Evolutionary conservation across 2,113 vertebrate species (phyloP), one percentile per base, ranked within the genome.

Genomic region (Sterna hirundo): DNA sequence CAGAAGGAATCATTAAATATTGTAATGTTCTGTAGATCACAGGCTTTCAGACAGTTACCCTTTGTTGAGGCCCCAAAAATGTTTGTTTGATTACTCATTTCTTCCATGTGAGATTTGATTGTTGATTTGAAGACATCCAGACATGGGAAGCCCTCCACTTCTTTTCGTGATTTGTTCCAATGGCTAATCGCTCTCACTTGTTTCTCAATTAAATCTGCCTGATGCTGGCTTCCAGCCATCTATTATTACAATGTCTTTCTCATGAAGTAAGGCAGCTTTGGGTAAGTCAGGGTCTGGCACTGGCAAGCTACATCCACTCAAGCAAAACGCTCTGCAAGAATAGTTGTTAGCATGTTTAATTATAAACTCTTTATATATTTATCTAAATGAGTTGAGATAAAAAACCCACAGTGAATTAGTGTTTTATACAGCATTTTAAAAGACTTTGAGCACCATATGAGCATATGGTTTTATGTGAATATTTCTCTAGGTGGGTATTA

Each of bases 101-200:
- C 78, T 89, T 96, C 81, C 78, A 58, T 76, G 66, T 74, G 87
- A 94, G 82, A 74, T 85, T 68, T 90, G 54, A 93, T 77, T 93
- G 87, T 77, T 91, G 89, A 79, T 89, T 91, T 97, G 96, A 96
- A 95, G 85, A 88, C 58, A 90, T 94, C 75, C 96, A 96, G 96
- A 76, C 49, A 0, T 10, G 27, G 70, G 76, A 94, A 90, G 54
- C 20, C 36, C 36, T 93, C 44, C 11, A 5, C 19, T 57, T 85
- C 78, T 83, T 62, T 82, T 85, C 3, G 0, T 11, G 2, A 65
- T 75, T 83, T 70, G 40, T 85, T 95, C 71, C 92, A 93, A 61
- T 77, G 58, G 54, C 78, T 96, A 88, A 95, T 95, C 81, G 46
- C 49, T 60, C 74, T 69, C 78, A 74, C 54, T 96, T 91, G 44